Conservation (phyloP, 2,888 invertebrate species). For the Gari tellinella region DNA sequence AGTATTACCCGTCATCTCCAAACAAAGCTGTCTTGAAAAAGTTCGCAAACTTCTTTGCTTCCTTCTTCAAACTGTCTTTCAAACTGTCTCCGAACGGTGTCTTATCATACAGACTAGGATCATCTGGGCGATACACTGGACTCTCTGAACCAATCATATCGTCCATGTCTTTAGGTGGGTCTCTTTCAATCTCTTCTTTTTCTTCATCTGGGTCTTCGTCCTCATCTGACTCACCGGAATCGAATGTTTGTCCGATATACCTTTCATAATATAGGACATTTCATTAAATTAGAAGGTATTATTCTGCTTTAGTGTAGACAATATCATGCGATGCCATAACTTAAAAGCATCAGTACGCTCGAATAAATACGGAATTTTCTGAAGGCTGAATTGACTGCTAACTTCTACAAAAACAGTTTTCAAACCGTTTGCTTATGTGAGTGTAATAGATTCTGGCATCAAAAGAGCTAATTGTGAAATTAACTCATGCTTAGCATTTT, state of each 20-base stretch:
- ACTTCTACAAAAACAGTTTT: too few relatives aligned
- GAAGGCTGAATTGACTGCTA: too few relatives aligned
- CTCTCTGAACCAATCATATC: conserved; percentile 34
- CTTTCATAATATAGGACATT: too few relatives aligned
- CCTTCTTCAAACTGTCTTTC: conserved; percentile 23
- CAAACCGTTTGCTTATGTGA: too few relatives aligned
- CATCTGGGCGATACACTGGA: conserved; percentile 37
- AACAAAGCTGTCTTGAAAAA: conserved; percentile 47
- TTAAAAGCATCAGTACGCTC: too few relatives aligned
- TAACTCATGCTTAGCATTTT: too few relatives aligned
- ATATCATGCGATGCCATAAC: too few relatives aligned
- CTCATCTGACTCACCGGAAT: conserved; percentile 45
- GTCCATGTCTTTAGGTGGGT: conserved; percentile 13
- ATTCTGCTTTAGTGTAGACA: too few relatives aligned
- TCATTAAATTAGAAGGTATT: too few relatives aligned
- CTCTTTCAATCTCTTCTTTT: conserved; percentile 32
- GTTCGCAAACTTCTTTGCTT: conserved; percentile 41
- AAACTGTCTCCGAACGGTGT: conserved; percentile 32
- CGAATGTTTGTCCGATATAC: conserved; percentile 48
- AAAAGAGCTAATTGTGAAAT: too few relatives aligned
- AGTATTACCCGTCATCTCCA: conserved; percentile 33
- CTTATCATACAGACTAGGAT: conserved; percentile 23
- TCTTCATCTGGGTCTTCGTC: conserved; percentile 35
- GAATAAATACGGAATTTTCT: too few relatives aligned
- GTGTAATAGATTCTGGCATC: too few relatives aligned